Conservation (phyloP, 2,888 invertebrate genomes). For the Pemphredon lugubris region DNA sequence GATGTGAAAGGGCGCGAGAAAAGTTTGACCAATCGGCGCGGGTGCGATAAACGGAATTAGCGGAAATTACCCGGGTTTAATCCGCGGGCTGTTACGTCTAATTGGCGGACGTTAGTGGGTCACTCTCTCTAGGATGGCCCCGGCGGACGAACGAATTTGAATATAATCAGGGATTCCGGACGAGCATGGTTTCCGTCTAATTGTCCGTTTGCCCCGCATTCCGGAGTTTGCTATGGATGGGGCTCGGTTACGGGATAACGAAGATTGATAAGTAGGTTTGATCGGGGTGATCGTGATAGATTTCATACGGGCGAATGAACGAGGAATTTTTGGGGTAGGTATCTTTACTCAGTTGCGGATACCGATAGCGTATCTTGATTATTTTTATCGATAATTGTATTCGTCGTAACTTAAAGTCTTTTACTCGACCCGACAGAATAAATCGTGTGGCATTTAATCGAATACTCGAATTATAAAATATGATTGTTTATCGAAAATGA, state of each 20-base stretch:
- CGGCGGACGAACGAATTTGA: constrained; percentile 63
- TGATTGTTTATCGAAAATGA: no score
- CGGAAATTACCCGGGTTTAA: constrained; percentile 77
- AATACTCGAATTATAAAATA: no score
- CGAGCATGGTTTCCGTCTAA: constrained; percentile 44
- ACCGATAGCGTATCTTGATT: no score
- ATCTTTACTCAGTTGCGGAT: no score
- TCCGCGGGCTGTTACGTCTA: constrained; percentile 73
- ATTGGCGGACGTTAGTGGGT: constrained; percentile 75
- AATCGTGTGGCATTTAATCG: no score
- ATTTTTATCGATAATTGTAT: no score
- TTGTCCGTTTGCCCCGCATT: constrained; percentile 26
- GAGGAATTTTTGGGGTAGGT: not conserved
- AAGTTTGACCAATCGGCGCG: constrained; percentile 75
- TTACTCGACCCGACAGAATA: no score
- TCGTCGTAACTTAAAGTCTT: no score
- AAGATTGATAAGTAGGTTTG: no score
- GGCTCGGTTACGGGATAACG: not conserved
- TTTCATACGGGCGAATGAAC: not conserved
- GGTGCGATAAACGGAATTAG: constrained; percentile 76
- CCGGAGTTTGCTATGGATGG: constrained; percentile 1
- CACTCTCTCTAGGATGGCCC: constrained; percentile 59
- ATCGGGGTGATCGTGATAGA: no score
- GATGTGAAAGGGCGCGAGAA: constrained; percentile 45
- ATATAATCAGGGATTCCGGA: constrained; percentile 49